Percentiles rank a stretch among this genome's conserved stretches.
These are phyloP conservation scores for Diadegma fenestrale DNA, from an alignment of 2,888 invertebrate genomes.

Conservation along the genomic window DNA sequence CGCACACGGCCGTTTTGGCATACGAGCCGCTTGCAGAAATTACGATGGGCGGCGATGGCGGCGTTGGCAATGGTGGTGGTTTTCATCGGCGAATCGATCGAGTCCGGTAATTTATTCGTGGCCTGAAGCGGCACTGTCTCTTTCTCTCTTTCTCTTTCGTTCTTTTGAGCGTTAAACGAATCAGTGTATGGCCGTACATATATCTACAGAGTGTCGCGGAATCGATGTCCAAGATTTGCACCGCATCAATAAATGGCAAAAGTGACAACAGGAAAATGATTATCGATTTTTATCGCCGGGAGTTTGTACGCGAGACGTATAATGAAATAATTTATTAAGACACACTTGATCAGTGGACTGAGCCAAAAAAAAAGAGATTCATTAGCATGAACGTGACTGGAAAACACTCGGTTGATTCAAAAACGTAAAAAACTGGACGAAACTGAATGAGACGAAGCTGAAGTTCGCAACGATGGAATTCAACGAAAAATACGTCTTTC, in stretches of 20 bases:
- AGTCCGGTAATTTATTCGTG: conserved; percentile 73
- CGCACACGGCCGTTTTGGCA: conserved; percentile 54
- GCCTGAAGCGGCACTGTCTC: conserved; percentile 55
- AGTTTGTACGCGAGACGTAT: neutral
- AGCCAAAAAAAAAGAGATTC: neutral
- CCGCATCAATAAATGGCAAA: neutral
- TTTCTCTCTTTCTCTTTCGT: conserved; percentile 37
- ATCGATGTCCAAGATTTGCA: neutral
- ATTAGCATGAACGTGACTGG: neutral
- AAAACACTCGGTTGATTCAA: neutral
- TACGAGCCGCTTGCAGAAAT: conserved; percentile 66
- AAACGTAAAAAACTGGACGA: neutral
- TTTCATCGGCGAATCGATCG: conserved; percentile 72
- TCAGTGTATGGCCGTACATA: conserved; percentile 26
- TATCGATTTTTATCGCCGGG: neutral
- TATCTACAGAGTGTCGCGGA: conserved; percentile 21
- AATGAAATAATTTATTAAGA: neutral
- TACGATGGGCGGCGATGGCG: conserved; percentile 65
- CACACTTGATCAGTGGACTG: neutral
- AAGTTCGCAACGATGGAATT: too few species aligned
- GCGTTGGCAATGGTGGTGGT: conserved; percentile 50
- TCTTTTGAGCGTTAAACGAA: conserved; percentile 44
- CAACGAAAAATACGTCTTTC: too few species aligned
- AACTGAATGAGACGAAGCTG: neutral
- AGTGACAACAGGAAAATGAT: neutral